Percentiles rank a stretch among this genome's conserved stretches.
Evolutionary conservation across 2,888 invertebrate genomes (phyloP).

Genomic region (Drosophila anomalata): DNA sequence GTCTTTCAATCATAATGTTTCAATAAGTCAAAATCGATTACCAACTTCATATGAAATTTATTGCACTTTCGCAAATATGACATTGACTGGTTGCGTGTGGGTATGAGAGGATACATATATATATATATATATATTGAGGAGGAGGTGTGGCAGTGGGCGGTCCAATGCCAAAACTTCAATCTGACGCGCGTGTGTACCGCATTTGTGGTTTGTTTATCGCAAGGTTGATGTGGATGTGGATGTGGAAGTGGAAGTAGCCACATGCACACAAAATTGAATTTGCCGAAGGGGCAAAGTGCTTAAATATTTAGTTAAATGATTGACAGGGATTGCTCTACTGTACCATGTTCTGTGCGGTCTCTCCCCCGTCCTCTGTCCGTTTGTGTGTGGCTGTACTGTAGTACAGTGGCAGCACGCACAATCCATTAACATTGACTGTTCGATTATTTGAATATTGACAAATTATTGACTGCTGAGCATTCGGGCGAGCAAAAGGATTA

Average conservation of each 20-base stretch:
- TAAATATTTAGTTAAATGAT: slow-evolving; percentile 64
- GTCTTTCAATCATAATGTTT: slow-evolving; percentile 83
- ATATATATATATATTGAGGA: neutral
- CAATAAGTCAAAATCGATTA: slow-evolving; percentile 83
- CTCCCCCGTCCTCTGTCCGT: neutral
- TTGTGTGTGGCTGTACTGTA: neutral
- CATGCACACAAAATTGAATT: slow-evolving; percentile 55
- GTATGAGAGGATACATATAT: slow-evolving; percentile 4
- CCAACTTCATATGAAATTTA: slow-evolving; percentile 82
- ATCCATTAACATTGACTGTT: slow-evolving; percentile 38
- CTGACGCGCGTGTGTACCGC: slow-evolving; percentile 57
- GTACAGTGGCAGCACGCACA: neutral
- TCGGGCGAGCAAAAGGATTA: slow-evolving; percentile 29
- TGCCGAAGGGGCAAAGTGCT: slow-evolving; percentile 49
- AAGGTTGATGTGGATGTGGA: slow-evolving; percentile 11
- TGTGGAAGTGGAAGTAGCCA: slow-evolving; percentile 6
- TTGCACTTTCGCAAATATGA: slow-evolving; percentile 81
- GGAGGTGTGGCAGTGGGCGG: neutral
- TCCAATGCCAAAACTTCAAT: slow-evolving; percentile 22
- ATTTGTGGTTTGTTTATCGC: slow-evolving; percentile 55
- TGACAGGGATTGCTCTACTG: slow-evolving; percentile 47
- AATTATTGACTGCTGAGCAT: slow-evolving; percentile 50
- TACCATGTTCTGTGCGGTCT: slow-evolving; percentile 4
- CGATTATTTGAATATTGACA: slow-evolving; percentile 52
- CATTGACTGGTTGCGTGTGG: slow-evolving; percentile 64